Evolutionary conservation across 2,113 vertebrate genomes (phyloP).

Genomic region (Peromyscus californicus): DNA sequence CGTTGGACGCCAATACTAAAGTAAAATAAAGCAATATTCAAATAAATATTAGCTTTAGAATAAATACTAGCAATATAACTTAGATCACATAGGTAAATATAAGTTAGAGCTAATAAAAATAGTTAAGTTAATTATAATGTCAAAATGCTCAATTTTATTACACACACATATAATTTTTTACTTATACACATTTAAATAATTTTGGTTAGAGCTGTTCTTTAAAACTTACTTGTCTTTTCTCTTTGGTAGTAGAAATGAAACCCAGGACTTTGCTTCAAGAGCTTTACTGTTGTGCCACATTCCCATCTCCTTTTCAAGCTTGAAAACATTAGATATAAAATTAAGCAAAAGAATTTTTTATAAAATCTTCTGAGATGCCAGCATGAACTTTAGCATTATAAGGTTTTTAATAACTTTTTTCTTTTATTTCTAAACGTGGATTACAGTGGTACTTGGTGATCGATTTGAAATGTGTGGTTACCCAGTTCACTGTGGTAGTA

Average conservation of each 20-base stretch:
- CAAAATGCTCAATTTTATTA: not conserved
- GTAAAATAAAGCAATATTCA: constrained; percentile 43
- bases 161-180: not conserved
- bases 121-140: not conserved
- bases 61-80: not conserved
- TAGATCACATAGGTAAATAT: not conserved
- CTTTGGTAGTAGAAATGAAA: not conserved
- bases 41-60: not conserved
- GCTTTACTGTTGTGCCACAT: not conserved
- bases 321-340: not conserved
- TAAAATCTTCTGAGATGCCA: constrained; percentile 27
- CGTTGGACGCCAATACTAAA: too few relatives aligned
- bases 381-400: not conserved
- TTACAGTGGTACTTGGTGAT: not conserved
- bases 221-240: not conserved
- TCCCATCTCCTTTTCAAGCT: not conserved
- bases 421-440: not conserved
- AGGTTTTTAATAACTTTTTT: not conserved
- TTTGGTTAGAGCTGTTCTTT: not conserved
- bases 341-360: constrained; percentile 22
- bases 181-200: not conserved
- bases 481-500: not conserved
- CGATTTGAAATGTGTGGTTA: constrained; percentile 50
- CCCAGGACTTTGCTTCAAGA: too few relatives aligned
- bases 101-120: not conserved